phyloP scores from a whole-genome alignment of 2,888 invertebrate genomes.

The Dryomyza anilis region DNA sequence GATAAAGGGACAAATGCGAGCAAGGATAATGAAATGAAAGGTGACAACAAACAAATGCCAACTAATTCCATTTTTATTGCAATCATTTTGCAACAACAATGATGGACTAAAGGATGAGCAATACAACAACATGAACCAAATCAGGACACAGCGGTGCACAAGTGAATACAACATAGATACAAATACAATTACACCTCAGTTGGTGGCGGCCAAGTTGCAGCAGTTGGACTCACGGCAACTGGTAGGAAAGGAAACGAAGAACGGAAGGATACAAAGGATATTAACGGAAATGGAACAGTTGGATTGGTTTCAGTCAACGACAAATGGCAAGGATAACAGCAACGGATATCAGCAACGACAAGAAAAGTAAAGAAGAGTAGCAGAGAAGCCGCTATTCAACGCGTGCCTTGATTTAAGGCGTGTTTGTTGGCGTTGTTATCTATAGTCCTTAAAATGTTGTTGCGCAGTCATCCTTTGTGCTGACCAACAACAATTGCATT shows the following conservation, averaged over 20 bases:
- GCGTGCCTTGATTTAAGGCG: no score
- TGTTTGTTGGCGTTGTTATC: slow-evolving; percentile 36
- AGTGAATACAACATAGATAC: no score
- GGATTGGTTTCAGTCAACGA: slow-evolving; percentile 28
- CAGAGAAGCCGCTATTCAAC: background rate
- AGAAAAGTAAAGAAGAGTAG: background rate
- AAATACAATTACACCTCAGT: slow-evolving; percentile 21
- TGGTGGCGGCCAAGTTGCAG: no score
- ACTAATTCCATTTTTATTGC: slow-evolving; percentile 35
- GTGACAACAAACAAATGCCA: slow-evolving; percentile 8
- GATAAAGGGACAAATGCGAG: background rate
- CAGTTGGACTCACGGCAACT: no score
- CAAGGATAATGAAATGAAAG: background rate
- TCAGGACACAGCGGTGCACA: no score
- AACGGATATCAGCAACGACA: background rate
- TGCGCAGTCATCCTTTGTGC: background rate
- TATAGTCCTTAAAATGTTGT: no score
- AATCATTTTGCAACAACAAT: slow-evolving; percentile 29
- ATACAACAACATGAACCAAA: no score
- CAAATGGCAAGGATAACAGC: slow-evolving; percentile 6
- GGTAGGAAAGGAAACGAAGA: background rate
- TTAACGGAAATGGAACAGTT: slow-evolving; percentile 49
- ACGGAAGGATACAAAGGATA: slow-evolving; percentile 17
- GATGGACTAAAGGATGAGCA: no score
- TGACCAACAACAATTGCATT: slow-evolving; percentile 18